Evolutionary conservation across 2,888 invertebrate genomes (phyloP).

Genomic region (Oxyscelio sp.): DNA sequence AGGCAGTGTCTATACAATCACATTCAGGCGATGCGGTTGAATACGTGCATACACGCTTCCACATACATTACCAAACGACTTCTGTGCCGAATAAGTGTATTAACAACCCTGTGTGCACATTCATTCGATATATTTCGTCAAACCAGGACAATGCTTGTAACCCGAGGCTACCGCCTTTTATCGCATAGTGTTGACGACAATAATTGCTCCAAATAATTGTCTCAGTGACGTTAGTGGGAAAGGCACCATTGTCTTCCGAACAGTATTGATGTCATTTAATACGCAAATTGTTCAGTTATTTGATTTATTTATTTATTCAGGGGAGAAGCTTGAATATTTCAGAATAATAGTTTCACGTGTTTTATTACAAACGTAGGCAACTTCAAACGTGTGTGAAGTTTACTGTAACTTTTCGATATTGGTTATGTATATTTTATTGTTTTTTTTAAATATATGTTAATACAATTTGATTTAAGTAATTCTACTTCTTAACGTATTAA

Average conservation of each 20-base stretch:
- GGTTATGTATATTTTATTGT: too few relatives aligned
- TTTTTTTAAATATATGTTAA: too few relatives aligned
- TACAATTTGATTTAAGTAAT: too few relatives aligned
- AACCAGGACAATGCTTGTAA: conserved; percentile 75
- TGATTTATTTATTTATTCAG: background rate
- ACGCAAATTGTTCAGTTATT: conserved; percentile 5
- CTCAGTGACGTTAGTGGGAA: conserved; percentile 46
- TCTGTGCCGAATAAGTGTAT: conserved; percentile 68
- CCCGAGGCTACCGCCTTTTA: conserved; percentile 75
- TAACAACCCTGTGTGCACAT: conserved; percentile 80
- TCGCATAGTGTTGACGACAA: conserved; percentile 77
- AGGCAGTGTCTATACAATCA: conserved; percentile 73
- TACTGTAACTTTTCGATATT: too few relatives aligned
- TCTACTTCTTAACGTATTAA: too few relatives aligned
- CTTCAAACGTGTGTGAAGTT: too few relatives aligned
- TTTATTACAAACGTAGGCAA: too few relatives aligned
- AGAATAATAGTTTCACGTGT: too few relatives aligned
- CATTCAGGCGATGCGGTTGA: conserved; percentile 58
- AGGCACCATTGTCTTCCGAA: conserved; percentile 47
- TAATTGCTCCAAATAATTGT: conserved; percentile 70
- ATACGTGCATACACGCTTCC: conserved; percentile 45
- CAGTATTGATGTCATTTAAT: conserved; percentile 36
- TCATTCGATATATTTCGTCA: conserved; percentile 82
- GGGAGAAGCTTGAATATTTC: too few relatives aligned
- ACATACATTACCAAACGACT: conserved; percentile 50